phyloP scores from a whole-genome alignment of 2,797 vertebrate genomes.

The Sciurus vulgaris region DNA sequence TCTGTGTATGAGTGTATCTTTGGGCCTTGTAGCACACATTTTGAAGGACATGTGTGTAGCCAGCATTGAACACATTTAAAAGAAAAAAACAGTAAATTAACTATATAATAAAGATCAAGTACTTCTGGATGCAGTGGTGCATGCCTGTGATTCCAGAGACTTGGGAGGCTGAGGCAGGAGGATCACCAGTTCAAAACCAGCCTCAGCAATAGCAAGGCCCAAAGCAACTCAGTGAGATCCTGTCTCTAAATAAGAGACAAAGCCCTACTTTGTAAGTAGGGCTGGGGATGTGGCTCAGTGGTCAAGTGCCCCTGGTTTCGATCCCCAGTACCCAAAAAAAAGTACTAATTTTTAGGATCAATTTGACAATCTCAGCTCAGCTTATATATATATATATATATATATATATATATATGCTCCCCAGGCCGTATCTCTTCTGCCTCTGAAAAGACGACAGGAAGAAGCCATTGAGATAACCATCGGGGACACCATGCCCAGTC shows the following conservation, averaged over 20 bases:
- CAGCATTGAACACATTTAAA: background rate
- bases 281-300: too few species aligned
- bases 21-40: background rate
- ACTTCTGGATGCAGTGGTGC: background rate
- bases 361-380: background rate
- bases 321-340: too few species aligned
- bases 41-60: background rate
- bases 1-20: background rate
- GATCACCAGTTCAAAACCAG: too few species aligned
- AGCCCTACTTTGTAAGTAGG: too few species aligned
- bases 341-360: background rate
- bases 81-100: background rate
- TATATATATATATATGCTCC: background rate
- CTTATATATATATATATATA: accelerated
- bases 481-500: background rate
- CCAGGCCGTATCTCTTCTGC: background rate
- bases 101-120: background rate
- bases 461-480: background rate
- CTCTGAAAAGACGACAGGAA: background rate
- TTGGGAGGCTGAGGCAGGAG: too few species aligned
- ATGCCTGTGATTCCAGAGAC: too few species aligned
- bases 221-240: too few species aligned
- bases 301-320: too few species aligned
- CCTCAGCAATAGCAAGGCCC: too few species aligned
- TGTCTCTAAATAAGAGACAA: too few species aligned